A percentile compares a stretch with the other conserved stretches of the same genome.
Evolutionary conservation across 2,113 vertebrate genomes (phyloP).

Genomic region (Python bivittatus): DNA sequence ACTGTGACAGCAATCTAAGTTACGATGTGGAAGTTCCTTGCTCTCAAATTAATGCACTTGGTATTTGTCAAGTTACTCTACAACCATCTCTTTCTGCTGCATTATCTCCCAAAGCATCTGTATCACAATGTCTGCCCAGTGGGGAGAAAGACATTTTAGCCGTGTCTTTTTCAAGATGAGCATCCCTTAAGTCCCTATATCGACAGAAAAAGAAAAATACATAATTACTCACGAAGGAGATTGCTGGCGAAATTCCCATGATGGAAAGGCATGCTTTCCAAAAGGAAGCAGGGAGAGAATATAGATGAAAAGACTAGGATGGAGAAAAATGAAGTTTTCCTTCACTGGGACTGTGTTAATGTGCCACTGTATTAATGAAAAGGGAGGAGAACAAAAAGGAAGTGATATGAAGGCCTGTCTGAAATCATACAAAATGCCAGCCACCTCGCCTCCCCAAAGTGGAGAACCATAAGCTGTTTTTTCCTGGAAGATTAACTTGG

Average conservation of each 20-base stretch:
- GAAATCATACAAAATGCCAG: too few species aligned
- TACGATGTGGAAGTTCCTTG: background rate
- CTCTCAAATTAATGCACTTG: background rate
- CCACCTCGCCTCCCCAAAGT: too few species aligned
- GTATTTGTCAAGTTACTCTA: slow-evolving; percentile 53
- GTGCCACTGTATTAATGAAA: too few species aligned
- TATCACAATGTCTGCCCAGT: slow-evolving; percentile 56
- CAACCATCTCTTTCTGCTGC: slow-evolving; percentile 52
- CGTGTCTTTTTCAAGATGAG: slow-evolving; percentile 63
- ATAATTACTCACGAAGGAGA: slow-evolving; percentile 66
- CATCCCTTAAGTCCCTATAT: slow-evolving; percentile 63
- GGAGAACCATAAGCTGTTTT: too few species aligned
- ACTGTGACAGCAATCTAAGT: background rate
- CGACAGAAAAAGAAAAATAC: slow-evolving; percentile 56
- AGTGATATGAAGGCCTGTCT: too few species aligned
- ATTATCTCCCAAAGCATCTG: slow-evolving; percentile 58
- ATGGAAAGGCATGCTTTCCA: slow-evolving; percentile 43
- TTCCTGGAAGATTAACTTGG: too few species aligned
- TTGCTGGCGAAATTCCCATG: slow-evolving; percentile 58
- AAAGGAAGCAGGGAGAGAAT: slow-evolving; percentile 22
- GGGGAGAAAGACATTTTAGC: slow-evolving; percentile 50
- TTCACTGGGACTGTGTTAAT: too few species aligned
- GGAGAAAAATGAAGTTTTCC: slow-evolving; percentile 25
- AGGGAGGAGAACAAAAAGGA: too few species aligned
- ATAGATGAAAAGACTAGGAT: background rate